Conservation (phyloP, 2,888 invertebrate genomes). For the Dusona sp. region DNA sequence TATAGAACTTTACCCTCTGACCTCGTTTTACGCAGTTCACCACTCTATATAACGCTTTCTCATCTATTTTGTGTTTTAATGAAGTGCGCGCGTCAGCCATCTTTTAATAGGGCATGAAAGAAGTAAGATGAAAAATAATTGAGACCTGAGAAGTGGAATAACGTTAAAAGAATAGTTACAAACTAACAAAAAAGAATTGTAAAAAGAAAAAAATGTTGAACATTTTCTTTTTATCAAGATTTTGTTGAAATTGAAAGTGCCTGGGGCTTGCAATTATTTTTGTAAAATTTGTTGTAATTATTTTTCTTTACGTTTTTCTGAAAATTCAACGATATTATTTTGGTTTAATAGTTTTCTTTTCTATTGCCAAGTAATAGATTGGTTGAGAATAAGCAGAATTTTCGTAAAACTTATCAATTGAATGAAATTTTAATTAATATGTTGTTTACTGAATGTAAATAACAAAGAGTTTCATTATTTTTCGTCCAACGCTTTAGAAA, state of each 20-base stretch:
- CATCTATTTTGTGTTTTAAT: slow-evolving; percentile 62
- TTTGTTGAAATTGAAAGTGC: not conserved
- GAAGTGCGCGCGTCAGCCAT: slow-evolving; percentile 50
- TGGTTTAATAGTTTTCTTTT: too few species aligned
- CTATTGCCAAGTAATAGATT: too few species aligned
- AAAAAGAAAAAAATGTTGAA: not conserved
- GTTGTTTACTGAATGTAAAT: not conserved
- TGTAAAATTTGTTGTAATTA: not conserved
- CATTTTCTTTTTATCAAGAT: not conserved
- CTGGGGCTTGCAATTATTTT: not conserved
- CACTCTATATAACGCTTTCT: slow-evolving; percentile 39
- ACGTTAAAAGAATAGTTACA: not conserved
- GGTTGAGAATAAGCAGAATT: not conserved
- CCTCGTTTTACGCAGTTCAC: slow-evolving; percentile 59
- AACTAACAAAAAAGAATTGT: not conserved
- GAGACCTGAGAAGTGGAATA: not conserved
- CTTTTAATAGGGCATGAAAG: slow-evolving; percentile 30
- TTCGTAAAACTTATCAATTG: not conserved
- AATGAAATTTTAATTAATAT: not conserved
- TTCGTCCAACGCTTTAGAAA: not conserved
- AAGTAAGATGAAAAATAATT: slow-evolving; percentile 27
- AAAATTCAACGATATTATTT: too few species aligned
- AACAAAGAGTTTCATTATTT: not conserved
- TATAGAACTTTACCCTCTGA: slow-evolving; percentile 45
- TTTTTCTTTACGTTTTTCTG: not conserved